Evolutionary conservation across 2,797 vertebrate species (phyloP).

Genomic region (Mormyrops boulengeri): DNA sequence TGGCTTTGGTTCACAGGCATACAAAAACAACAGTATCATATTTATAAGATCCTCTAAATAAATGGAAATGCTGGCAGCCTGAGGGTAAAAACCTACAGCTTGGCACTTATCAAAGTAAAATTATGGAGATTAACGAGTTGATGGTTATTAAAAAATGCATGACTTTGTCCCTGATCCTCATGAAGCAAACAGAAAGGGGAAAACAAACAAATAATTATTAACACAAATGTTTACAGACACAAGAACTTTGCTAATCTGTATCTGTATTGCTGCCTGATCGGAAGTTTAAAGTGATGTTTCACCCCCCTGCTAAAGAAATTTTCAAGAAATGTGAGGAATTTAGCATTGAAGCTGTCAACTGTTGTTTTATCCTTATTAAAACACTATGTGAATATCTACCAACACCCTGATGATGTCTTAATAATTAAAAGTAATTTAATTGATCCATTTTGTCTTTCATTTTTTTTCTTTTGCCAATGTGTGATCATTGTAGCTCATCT

Average conservation of each 20-base stretch:
- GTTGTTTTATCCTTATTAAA: not conserved
- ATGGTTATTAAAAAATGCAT: conserved; percentile 51
- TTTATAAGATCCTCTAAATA: conserved; percentile 42
- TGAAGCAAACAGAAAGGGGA: conserved; percentile 22
- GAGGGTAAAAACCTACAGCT: conserved; percentile 48
- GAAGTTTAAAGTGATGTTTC: not conserved
- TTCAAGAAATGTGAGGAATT: not conserved
- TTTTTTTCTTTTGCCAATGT: not conserved
- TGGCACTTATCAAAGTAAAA: conserved; percentile 67
- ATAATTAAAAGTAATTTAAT: not conserved
- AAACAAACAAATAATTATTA: conserved; percentile 14
- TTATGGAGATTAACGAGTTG: conserved; percentile 67
- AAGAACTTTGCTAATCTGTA: not conserved
- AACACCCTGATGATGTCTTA: not conserved
- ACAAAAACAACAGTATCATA: conserved; percentile 49
- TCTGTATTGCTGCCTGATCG: not conserved
- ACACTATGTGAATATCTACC: not conserved
- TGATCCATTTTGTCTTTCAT: not conserved
- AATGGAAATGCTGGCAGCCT: conserved; percentile 52
- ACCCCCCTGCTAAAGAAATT: not conserved
- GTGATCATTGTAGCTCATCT: not conserved
- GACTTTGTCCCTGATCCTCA: conserved; percentile 36
- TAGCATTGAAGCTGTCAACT: not conserved
- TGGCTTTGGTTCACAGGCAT: conserved; percentile 44
- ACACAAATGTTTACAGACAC: not conserved